Percentiles rank a stretch among this genome's conserved stretches.
These are phyloP conservation scores for Hyles vespertilio DNA, from an alignment of 1,140 invertebrate genomes.

Conservation along the genomic window DNA sequence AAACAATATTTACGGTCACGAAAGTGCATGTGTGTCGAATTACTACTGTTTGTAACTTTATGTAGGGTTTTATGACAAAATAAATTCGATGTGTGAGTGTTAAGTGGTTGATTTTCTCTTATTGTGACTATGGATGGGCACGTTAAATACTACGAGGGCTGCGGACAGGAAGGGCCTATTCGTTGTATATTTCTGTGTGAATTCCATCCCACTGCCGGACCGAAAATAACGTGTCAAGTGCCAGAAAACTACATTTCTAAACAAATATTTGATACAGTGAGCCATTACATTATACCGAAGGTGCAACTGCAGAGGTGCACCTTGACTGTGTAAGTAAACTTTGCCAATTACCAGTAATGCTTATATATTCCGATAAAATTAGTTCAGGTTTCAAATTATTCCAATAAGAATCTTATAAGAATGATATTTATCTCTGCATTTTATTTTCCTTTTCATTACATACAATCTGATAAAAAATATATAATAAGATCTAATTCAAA, in stretches of 20 bases:
- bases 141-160: constrained; percentile 73
- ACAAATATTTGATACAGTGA: constrained; percentile 93
- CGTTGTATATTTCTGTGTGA: constrained; percentile 89
- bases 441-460: too few species aligned
- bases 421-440: too few species aligned
- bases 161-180: constrained; percentile 81
- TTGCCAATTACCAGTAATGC: neutral
- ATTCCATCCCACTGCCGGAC: constrained; percentile 89
- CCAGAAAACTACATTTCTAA: constrained; percentile 91
- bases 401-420: too few species aligned
- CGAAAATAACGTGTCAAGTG: constrained; percentile 89
- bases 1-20: constrained; percentile 28
- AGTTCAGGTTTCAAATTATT: too few species aligned
- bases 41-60: constrained; percentile 5
- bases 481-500: too few species aligned
- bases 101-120: constrained; percentile 20
- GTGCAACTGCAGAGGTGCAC: constrained; percentile 90
- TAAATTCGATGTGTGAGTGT: constrained; percentile 15
- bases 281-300: constrained; percentile 95
- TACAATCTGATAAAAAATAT: too few species aligned
- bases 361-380: too few species aligned
- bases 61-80: neutral
- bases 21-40: constrained; percentile 16
- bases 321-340: constrained; percentile 87
- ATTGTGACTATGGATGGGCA: constrained; percentile 60